Evolutionary conservation across 2,888 invertebrate genomes (phyloP).

Genomic region (Hypselothyrea guttata): DNA sequence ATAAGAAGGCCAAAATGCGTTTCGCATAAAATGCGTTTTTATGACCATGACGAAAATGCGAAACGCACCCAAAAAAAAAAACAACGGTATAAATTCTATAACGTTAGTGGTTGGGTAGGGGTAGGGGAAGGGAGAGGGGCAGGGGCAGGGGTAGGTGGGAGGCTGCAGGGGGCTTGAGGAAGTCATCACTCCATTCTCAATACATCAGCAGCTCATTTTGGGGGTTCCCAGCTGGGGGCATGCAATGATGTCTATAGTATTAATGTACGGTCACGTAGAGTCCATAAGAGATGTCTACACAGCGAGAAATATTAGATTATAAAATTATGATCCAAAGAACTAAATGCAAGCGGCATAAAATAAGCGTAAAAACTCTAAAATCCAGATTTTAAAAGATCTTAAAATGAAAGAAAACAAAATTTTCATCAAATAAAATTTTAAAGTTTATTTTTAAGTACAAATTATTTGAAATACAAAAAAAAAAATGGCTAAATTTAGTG

Average conservation of each 20-base stretch:
- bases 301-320: no score
- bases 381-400: no score
- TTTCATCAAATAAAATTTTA: no score
- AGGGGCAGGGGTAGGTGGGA: not conserved
- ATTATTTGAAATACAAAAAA: no score
- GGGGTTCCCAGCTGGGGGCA: constrained; percentile 4
- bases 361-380: no score
- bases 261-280: constrained; percentile 70
- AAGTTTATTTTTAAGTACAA: no score
- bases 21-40: constrained; percentile 79
- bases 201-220: constrained; percentile 67
- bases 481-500: no score
- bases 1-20: constrained; percentile 69
- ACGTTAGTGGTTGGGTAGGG: constrained; percentile 1
- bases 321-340: no score
- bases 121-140: constrained; percentile 4
- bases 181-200: constrained; percentile 53
- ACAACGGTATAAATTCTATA: constrained; percentile 22
- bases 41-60: constrained; percentile 78
- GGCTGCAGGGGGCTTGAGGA: not conserved
- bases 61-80: constrained; percentile 57
- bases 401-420: no score
- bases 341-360: no score
- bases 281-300: constrained; percentile 66
- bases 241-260: constrained; percentile 66